A percentile compares a stretch with the other conserved stretches of the same genome.
phyloP scores from a whole-genome alignment of 2,113 vertebrate genomes.

The Hemiprocne comata region DNA sequence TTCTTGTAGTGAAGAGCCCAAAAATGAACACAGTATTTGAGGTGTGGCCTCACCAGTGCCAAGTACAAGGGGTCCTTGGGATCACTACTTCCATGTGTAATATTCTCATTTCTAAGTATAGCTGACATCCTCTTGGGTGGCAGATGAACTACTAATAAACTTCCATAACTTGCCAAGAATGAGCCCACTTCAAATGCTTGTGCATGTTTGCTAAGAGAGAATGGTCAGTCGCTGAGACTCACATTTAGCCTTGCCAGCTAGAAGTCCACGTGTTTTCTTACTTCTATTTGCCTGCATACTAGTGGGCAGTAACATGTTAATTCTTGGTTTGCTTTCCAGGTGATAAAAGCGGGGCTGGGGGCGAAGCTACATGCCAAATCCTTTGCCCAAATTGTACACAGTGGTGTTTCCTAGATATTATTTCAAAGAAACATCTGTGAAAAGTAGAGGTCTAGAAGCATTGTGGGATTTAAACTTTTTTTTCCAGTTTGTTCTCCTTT shows the following conservation, averaged over 20 bases:
- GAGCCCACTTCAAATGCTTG: background rate
- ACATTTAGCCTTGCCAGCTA: background rate
- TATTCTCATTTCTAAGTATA: background rate
- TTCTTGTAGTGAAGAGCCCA: no score
- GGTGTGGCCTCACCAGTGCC: no score
- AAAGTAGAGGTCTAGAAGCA: background rate
- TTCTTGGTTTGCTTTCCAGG: background rate
- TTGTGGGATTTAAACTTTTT: fast-evolving
- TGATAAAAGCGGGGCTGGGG: background rate
- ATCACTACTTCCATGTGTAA: background rate
- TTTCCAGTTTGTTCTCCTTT: background rate
- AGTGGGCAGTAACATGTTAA: background rate
- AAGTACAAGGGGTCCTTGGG: background rate
- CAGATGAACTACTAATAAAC: background rate
- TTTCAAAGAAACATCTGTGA: background rate
- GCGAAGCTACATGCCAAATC: background rate
- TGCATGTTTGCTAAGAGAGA: background rate
- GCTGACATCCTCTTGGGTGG: background rate
- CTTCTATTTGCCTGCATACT: background rate
- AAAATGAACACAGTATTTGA: no score
- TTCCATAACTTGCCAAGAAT: background rate
- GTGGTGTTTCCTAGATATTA: background rate
- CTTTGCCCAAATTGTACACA: background rate
- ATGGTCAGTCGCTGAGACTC: background rate
- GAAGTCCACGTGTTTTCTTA: background rate